phyloP scores from a whole-genome alignment of 2,888 invertebrate genomes.

The Nineta flava region DNA sequence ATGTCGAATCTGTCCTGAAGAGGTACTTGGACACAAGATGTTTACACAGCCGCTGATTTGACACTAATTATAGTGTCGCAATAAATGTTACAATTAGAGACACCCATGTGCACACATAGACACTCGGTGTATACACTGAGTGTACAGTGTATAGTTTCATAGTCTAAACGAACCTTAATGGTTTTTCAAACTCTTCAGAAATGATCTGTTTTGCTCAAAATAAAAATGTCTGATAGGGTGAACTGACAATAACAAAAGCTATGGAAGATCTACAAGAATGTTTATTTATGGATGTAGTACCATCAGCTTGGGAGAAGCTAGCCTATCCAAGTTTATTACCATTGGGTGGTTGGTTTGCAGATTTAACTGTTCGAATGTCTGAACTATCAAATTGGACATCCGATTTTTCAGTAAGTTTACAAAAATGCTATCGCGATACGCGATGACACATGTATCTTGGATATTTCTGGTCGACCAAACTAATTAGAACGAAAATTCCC shows the following conservation, averaged over 20 bases:
- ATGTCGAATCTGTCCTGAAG: too few species aligned
- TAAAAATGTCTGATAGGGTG: constrained; percentile 43
- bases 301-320: constrained; percentile 65
- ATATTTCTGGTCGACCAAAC: not conserved
- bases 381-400: constrained; percentile 79
- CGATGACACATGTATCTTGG: too few species aligned
- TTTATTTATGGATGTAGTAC: constrained; percentile 82
- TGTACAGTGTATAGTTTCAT: too few species aligned
- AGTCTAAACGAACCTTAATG: too few species aligned
- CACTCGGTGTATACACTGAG: too few species aligned
- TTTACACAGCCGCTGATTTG: too few species aligned
- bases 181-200: too few species aligned
- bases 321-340: constrained; percentile 82
- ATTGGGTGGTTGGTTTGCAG: constrained; percentile 74
- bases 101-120: too few species aligned
- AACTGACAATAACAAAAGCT: constrained; percentile 78
- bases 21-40: too few species aligned
- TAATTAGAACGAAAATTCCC: not conserved
- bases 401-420: constrained; percentile 51
- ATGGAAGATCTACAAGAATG: constrained; percentile 81
- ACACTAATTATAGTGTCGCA: too few species aligned
- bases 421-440: not conserved
- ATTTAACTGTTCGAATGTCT: constrained; percentile 60
- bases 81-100: too few species aligned
- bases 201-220: too few species aligned